A percentile compares a stretch with the other conserved stretches of the same genome.
Conservation (phyloP, 2,113 vertebrate genomes). For the Corythornis vintsioides region DNA sequence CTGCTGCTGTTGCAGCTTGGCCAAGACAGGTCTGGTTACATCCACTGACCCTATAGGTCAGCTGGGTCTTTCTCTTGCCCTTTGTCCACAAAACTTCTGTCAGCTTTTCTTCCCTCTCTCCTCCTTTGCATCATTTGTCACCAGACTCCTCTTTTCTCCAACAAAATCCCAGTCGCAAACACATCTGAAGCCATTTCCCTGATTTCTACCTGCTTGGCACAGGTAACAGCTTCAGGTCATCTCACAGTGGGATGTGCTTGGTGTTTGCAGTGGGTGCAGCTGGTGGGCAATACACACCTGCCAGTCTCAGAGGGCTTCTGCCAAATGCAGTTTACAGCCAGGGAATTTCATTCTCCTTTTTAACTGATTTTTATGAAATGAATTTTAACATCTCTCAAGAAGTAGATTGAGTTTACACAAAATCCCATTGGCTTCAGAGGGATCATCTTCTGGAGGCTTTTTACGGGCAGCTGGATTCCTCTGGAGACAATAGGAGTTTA, state of each 20-base stretch:
- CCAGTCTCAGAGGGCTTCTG: not conserved
- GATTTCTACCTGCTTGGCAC: accelerated
- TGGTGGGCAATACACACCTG: not conserved
- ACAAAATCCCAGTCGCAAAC: accelerated
- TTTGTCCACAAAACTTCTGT: not conserved
- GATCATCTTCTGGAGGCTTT: not conserved
- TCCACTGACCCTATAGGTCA: not conserved
- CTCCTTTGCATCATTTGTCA: not conserved
- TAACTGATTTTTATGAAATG: not conserved
- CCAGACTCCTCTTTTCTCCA: not conserved
- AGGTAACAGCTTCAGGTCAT: not conserved
- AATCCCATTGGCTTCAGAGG: not conserved
- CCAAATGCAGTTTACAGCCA: accelerated
- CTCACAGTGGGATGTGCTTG: not conserved
- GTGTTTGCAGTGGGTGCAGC: not conserved
- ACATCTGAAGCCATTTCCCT: accelerated
- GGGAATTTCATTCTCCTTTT: not conserved
- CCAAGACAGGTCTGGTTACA: not conserved
- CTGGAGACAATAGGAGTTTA: not conserved
- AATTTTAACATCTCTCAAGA: not conserved
- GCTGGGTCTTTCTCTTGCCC: not conserved
- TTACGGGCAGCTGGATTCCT: not conserved
- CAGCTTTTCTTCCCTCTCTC: not conserved
- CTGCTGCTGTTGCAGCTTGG: not conserved
- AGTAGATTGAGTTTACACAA: not conserved